Base-by-base conservation (phyloP, 2,888 invertebrate genomes). In the Cerceris ruficornis region DNA sequence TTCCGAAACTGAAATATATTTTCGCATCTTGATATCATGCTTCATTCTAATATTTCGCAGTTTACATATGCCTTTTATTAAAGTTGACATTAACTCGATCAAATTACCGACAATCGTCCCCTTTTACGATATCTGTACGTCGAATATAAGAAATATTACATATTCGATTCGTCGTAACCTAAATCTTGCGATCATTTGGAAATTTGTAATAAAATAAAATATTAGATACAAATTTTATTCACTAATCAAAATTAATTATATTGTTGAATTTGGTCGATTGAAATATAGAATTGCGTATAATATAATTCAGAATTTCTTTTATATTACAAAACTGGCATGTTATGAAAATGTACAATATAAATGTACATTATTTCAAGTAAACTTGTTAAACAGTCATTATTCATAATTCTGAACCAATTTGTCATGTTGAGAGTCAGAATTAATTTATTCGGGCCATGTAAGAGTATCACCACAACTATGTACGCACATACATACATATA, bases 391-490 rank as follows among this genome's bases (percentile, higher is more conserved):
- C 60, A 43, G 15, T 54, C 52, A 57, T 68, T 43, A 28, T 61
- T 15, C n/a, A 59, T 43, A 50, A 68, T 62, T 52, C 17, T 17
- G 43, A 13, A 69, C 60, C 61, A 61, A 69, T 62, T 57, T 41
- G 49, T 80, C 17, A 52, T 28, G 43, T 52, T 57, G 50, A 55
- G 39, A 61, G 54, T 76, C 50, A 67, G 28, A 66, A 54, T 42
- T 55, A 79, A 71, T 59, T 83, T 80, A 69, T 39, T 64, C 72
- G 74, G 69, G 79, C 75, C 80, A 81, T 69, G 81, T 72, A 84
- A 64, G 69, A 73, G 57, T 77, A 77, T 77, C 79, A 28, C 28
- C 28, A 79, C 80, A 75, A 84, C 67, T 71, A 64, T 71, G 49
- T 79, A 72, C 55, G 66, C 61, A 59, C 77, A 73, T 52, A 74